These are phyloP conservation scores for Agrotis clavis DNA, from an alignment of 2,888 invertebrate species.

Conservation along the genomic window DNA sequence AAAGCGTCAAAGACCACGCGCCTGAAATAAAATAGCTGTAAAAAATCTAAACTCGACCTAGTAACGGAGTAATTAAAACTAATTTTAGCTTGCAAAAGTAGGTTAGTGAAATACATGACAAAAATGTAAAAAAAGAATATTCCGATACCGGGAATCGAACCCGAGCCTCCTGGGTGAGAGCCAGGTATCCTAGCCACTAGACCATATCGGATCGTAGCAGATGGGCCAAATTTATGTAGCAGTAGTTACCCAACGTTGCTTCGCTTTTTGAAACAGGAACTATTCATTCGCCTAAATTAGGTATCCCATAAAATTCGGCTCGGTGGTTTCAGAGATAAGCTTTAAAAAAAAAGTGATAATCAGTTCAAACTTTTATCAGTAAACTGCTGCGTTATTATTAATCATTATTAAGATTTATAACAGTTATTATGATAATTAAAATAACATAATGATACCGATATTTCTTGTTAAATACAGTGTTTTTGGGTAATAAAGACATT, in stretches of 20 bases:
- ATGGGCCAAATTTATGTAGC: rapidly evolving
- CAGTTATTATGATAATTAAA: slow-evolving; percentile 20
- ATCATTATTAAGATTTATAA: slow-evolving; percentile 28
- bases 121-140: slow-evolving; percentile 72
- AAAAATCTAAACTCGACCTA: slow-evolving; percentile 13
- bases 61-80: slow-evolving; percentile 33
- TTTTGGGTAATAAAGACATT: slow-evolving; percentile 16
- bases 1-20: background rate
- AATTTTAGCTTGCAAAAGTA: slow-evolving; percentile 17
- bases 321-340: too few relatives aligned
- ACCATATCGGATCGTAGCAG: slow-evolving; percentile 88
- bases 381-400: background rate
- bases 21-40: slow-evolving; percentile 17
- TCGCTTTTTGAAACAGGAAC: too few relatives aligned
- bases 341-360: too few relatives aligned
- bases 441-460: slow-evolving; percentile 23
- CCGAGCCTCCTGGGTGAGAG: slow-evolving; percentile 92
- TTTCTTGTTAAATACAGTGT: slow-evolving; percentile 18
- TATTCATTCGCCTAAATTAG: too few relatives aligned
- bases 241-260: too few relatives aligned
- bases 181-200: slow-evolving; percentile 92
- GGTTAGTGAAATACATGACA: background rate
- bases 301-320: too few relatives aligned
- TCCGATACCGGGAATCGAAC: slow-evolving; percentile 92
- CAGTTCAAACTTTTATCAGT: background rate